Percentiles rank a stretch among this genome's conserved stretches.
Evolutionary conservation across 2,113 vertebrate genomes (phyloP).

Genomic region (Corapipo altera): DNA sequence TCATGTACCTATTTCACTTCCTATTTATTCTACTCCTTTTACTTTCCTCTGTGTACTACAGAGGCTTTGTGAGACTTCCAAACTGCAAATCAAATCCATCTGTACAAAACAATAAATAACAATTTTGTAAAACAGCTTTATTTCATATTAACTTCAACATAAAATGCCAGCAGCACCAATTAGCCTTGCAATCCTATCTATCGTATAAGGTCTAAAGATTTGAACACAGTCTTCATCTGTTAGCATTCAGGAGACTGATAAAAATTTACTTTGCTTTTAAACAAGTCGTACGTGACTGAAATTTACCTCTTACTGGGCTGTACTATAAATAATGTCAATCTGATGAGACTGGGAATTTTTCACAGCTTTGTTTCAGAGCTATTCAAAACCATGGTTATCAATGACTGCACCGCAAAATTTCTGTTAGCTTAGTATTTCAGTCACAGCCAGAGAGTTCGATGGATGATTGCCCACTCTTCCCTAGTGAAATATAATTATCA

Average conservation of each 20-base stretch:
- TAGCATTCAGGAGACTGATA: constrained; percentile 71
- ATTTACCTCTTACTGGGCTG: constrained; percentile 66
- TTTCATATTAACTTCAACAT: constrained; percentile 61
- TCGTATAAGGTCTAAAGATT: constrained; percentile 53
- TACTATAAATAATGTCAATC: constrained; percentile 70
- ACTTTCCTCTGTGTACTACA: constrained; percentile 44
- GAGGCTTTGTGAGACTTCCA: constrained; percentile 70
- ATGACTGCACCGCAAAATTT: constrained; percentile 66
- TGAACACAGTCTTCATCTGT: constrained; percentile 68
- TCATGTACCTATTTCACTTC: not conserved
- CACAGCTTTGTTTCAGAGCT: constrained; percentile 73
- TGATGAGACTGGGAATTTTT: constrained; percentile 74
- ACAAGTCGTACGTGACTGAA: constrained; percentile 70
- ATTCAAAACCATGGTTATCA: constrained; percentile 75
- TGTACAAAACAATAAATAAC: constrained; percentile 69
- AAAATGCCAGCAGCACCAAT: constrained; percentile 55
- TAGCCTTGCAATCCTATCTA: constrained; percentile 60
- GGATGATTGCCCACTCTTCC: constrained; percentile 37
- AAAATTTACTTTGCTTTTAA: constrained; percentile 73
- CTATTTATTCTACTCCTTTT: constrained; percentile 44
- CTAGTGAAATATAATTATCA: constrained; percentile 38
- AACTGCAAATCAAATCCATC: constrained; percentile 73
- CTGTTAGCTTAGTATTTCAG: constrained; percentile 66
- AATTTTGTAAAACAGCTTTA: constrained; percentile 42
- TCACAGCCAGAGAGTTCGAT: constrained; percentile 65